A percentile compares a stretch with the other conserved stretches of the same genome.
These are phyloP conservation scores for Apogon talboti DNA, from an alignment of 2,797 vertebrate genomes.

Conservation along the genomic window DNA sequence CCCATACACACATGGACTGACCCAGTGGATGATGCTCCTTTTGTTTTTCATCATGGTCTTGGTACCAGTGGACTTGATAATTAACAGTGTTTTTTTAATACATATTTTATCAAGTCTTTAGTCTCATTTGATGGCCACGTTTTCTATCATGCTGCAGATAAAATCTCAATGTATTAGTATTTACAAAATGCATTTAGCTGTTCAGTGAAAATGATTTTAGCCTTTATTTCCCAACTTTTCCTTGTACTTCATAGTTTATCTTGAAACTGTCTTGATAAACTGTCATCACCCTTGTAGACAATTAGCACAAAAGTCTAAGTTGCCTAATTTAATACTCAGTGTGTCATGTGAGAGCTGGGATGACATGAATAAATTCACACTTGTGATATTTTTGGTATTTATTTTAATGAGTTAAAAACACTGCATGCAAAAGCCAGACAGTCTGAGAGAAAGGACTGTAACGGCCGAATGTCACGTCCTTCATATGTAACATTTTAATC, in stretches of 20 bases:
- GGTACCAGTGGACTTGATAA: no score
- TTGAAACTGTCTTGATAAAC: not conserved
- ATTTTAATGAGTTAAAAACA: slow-evolving; percentile 81
- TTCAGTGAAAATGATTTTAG: no score
- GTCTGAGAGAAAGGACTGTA: slow-evolving; percentile 68
- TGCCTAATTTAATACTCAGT: slow-evolving; percentile 9
- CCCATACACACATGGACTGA: no score
- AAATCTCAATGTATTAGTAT: no score
- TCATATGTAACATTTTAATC: slow-evolving; percentile 39
- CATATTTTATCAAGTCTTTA: no score
- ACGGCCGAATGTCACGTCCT: slow-evolving; percentile 43
- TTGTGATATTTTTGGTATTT: slow-evolving; percentile 62
- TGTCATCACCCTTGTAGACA: not conserved
- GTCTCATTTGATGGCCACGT: no score
- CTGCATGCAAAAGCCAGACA: slow-evolving; percentile 80
- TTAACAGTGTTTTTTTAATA: no score
- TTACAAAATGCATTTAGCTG: no score
- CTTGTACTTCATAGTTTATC: not conserved
- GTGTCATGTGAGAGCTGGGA: not conserved
- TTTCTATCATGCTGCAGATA: no score
- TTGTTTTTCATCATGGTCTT: no score
- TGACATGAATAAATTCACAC: slow-evolving; percentile 44
- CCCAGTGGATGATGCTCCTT: no score
- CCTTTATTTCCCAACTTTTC: no score
- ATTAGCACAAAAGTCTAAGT: not conserved